These are phyloP conservation scores for Platygyra sinensis DNA, from an alignment of 64 coral and sea anemone species.

Conservation along the genomic window DNA sequence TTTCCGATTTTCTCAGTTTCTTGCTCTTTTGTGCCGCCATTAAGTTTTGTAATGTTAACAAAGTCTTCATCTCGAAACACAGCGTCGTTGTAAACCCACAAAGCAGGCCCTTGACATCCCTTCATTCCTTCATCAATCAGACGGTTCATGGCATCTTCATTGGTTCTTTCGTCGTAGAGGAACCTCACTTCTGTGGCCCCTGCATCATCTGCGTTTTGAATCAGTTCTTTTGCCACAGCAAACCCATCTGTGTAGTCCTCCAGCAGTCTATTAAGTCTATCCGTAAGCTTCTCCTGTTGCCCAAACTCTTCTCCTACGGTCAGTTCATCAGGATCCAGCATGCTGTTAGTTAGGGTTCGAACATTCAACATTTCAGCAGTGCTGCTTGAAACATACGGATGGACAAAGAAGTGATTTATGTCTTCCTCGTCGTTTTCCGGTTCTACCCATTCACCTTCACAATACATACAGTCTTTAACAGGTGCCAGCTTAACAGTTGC, in stretches of 20 bases:
- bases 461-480: constrained; percentile 74
- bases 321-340: constrained; percentile 70
- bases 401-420: constrained; percentile 56
- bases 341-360: background rate
- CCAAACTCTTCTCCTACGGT: constrained; percentile 73
- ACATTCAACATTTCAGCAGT: constrained; percentile 34
- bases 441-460: constrained; percentile 65
- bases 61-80: constrained; percentile 74
- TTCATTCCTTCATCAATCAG: constrained; percentile 69
- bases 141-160: constrained; percentile 57
- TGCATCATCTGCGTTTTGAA: constrained; percentile 91
- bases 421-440: constrained; percentile 38
- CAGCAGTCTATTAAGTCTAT: constrained; percentile 59
- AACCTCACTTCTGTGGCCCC: constrained; percentile 71
- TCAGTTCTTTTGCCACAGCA: constrained; percentile 73
- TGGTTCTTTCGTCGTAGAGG: constrained; percentile 70
- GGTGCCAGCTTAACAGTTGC: constrained; percentile 42
- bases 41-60: constrained; percentile 73
- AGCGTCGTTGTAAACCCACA: constrained; percentile 84
- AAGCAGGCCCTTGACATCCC: constrained; percentile 73
- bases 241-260: constrained; percentile 87
- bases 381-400: constrained; percentile 55
- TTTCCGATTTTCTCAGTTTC: constrained; percentile 73
- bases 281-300: constrained; percentile 75
- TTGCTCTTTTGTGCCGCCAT: constrained; percentile 70